Percentiles rank a stretch among this genome's conserved stretches.
Conservation (phyloP, 2,888 invertebrate genomes). For the Troides helena region DNA sequence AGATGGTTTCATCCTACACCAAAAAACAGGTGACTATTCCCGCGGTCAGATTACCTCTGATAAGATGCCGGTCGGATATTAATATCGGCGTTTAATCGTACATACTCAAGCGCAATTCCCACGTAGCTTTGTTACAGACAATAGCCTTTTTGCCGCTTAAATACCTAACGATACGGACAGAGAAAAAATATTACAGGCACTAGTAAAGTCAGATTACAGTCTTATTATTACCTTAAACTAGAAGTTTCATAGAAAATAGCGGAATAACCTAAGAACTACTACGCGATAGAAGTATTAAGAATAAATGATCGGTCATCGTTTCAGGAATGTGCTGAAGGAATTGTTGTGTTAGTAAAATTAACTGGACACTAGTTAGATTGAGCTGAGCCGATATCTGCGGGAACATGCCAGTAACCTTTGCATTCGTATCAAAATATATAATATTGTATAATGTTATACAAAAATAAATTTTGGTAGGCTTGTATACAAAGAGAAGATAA, state of each 20-base stretch:
- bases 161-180: neutral
- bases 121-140: slow-evolving; percentile 8
- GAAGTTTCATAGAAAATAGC: slow-evolving; percentile 27
- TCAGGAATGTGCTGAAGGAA: slow-evolving; percentile 24
- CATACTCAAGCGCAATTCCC: slow-evolving; percentile 10
- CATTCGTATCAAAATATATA: slow-evolving; percentile 24
- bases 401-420: slow-evolving; percentile 9
- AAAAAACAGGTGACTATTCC: neutral
- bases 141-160: slow-evolving; percentile 1
- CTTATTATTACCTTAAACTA: slow-evolving; percentile 26
- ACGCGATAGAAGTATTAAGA: slow-evolving; percentile 32
- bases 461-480: slow-evolving; percentile 30
- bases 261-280: slow-evolving; percentile 29
- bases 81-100: no score
- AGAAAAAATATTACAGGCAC: slow-evolving; percentile 5
- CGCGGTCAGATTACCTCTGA: neutral
- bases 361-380: neutral
- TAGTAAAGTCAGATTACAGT: slow-evolving; percentile 23
- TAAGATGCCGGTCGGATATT: neutral
- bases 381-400: neutral
- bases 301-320: slow-evolving; percentile 37
- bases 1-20: no score
- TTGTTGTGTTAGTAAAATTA: slow-evolving; percentile 5
- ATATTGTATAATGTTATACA: slow-evolving; percentile 24
- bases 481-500: slow-evolving; percentile 11